phyloP scores from a whole-genome alignment of 2,797 vertebrate species.

The Psittacula echo region DNA sequence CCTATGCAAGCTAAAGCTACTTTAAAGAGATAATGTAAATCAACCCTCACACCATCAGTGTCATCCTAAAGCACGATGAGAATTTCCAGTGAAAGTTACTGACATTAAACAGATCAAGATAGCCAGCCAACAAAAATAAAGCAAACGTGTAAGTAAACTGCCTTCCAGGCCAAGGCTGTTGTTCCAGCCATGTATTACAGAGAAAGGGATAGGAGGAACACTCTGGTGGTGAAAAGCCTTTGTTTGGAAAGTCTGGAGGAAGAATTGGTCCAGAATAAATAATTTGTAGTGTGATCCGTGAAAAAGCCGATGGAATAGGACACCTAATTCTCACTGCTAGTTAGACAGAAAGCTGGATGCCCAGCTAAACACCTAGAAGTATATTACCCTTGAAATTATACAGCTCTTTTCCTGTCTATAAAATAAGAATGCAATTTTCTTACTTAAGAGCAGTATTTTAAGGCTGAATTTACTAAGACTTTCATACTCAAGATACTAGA shows the following conservation, averaged over 20 bases:
- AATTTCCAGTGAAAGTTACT: slow-evolving; percentile 50
- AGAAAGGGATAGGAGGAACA: background rate
- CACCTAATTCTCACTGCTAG: background rate
- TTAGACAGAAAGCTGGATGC: slow-evolving; percentile 17
- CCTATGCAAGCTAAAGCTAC: slow-evolving; percentile 36
- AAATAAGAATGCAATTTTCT: slow-evolving; percentile 11
- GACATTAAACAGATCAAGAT: slow-evolving; percentile 28
- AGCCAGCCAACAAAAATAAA: slow-evolving; percentile 48
- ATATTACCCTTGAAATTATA: background rate
- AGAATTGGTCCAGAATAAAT: slow-evolving; percentile 27
- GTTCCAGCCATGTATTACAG: background rate
- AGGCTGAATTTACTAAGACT: background rate
- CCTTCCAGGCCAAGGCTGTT: slow-evolving; percentile 49
- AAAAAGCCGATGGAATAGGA: background rate
- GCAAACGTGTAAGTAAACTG: slow-evolving; percentile 42
- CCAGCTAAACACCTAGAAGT: background rate
- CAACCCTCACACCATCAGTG: slow-evolving; percentile 33
- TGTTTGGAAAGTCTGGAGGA: slow-evolving; percentile 34
- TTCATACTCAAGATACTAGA: background rate
- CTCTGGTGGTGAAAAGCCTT: slow-evolving; percentile 21
- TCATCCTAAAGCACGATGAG: slow-evolving; percentile 19
- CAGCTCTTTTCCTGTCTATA: background rate
- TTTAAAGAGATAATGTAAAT: slow-evolving; percentile 63
- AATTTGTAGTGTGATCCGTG: background rate
- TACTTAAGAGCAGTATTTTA: background rate